A percentile compares a stretch with the other conserved stretches of the same genome.
Evolutionary conservation across 2,888 invertebrate species (phyloP).

Genomic region (Eristalinus aeneus): DNA sequence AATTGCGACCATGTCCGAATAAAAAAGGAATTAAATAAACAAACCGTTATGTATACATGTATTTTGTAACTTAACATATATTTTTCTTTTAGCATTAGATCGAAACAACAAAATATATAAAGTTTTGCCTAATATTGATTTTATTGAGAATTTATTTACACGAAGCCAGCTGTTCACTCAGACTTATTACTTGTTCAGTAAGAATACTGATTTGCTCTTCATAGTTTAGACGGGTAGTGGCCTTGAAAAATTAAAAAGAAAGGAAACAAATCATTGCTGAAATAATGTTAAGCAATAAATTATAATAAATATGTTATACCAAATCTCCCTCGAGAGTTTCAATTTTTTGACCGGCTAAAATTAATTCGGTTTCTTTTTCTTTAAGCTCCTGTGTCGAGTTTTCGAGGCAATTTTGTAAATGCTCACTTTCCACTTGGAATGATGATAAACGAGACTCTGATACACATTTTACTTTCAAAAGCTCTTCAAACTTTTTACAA

Average conservation of each 20-base stretch:
- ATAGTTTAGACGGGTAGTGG: slow-evolving; percentile 85
- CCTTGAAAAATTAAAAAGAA: slow-evolving; percentile 73
- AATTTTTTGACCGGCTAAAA: slow-evolving; percentile 80
- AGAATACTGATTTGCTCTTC: slow-evolving; percentile 84
- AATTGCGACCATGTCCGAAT: not conserved
- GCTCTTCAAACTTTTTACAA: slow-evolving; percentile 79
- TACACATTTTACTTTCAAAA: slow-evolving; percentile 77
- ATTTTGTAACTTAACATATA: slow-evolving; percentile 18
- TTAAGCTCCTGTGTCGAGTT: slow-evolving; percentile 81
- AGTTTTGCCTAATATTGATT: slow-evolving; percentile 38
- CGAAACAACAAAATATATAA: slow-evolving; percentile 44
- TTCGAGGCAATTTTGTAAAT: slow-evolving; percentile 81
- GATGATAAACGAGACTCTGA: slow-evolving; percentile 78
- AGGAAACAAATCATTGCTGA: not conserved
- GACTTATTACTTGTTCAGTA: slow-evolving; percentile 84
- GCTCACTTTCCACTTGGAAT: slow-evolving; percentile 80
- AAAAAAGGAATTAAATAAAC: slow-evolving; percentile 22
- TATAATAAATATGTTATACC: slow-evolving; percentile 72
- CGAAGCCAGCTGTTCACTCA: slow-evolving; percentile 90
- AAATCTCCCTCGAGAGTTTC: slow-evolving; percentile 86
- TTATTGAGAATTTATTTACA: slow-evolving; percentile 75
- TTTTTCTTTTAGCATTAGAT: slow-evolving; percentile 16
- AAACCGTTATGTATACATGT: slow-evolving; percentile 20
- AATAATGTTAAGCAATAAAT: not conserved
- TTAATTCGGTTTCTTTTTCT: slow-evolving; percentile 82